Conservation (phyloP, 2,113 vertebrate species). For the Clarias gariepinus region DNA sequence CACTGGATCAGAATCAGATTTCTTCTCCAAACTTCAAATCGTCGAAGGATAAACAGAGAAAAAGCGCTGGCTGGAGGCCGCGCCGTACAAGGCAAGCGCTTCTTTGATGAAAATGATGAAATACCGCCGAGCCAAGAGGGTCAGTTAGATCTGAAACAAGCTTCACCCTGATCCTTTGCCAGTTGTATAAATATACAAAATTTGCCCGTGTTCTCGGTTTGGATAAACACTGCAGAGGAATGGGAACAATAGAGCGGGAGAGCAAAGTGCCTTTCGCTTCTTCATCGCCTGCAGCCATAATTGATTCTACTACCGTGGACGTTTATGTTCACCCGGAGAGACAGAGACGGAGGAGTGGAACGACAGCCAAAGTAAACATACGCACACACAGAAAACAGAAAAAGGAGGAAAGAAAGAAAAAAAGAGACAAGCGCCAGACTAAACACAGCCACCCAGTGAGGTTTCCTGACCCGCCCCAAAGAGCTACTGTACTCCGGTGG, state of each 20-base stretch:
- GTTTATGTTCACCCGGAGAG: conserved; percentile 31
- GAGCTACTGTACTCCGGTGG: conserved; percentile 21
- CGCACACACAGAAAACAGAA: neutral
- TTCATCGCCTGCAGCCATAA: conserved; percentile 26
- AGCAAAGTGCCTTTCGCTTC: conserved; percentile 23
- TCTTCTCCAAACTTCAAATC: conserved; percentile 34
- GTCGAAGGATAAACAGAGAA: conserved; percentile 26
- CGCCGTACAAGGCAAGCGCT: neutral
- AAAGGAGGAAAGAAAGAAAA: neutral
- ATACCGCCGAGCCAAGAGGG: conserved; percentile 23
- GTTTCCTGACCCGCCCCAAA: neutral
- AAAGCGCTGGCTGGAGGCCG: conserved; percentile 24
- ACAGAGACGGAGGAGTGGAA: conserved; percentile 16
- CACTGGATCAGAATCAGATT: conserved; percentile 24
- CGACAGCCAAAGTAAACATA: conserved; percentile 29
- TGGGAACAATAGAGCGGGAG: conserved; percentile 6
- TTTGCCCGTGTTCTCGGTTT: conserved; percentile 3
- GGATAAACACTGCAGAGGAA: conserved; percentile 28
- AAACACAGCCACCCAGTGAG: conserved; percentile 27
- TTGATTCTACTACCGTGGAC: conserved; percentile 43
- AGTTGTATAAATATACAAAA: conserved; percentile 36
- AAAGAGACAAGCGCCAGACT: neutral
- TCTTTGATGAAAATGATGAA: conserved; percentile 36
- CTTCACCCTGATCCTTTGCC: conserved; percentile 29
- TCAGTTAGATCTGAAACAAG: conserved; percentile 35